Percentiles rank a stretch among this genome's conserved stretches.
phyloP scores from a whole-genome alignment of 2,797 vertebrate species.

The Pipistrellus nathusii region DNA sequence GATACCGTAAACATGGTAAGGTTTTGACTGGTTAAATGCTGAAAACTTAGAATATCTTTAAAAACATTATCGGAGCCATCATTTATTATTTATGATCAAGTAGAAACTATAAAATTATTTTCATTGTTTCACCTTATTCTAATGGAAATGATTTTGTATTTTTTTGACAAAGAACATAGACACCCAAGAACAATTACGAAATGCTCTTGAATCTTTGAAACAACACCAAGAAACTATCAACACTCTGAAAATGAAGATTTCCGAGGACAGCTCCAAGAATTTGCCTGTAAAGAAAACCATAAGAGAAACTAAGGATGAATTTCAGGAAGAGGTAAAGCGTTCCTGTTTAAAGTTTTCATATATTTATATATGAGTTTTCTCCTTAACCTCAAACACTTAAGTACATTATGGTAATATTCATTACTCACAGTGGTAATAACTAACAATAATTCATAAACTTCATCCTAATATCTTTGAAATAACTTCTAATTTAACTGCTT shows the following conservation, averaged over 20 bases:
- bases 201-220: conserved; percentile 86
- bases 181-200: conserved; percentile 91
- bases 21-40: neutral
- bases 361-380: neutral
- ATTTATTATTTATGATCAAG: neutral
- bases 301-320: conserved; percentile 67
- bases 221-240: conserved; percentile 82
- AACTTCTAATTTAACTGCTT: neutral
- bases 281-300: conserved; percentile 54
- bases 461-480: neutral
- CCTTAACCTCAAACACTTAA: neutral
- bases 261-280: conserved; percentile 72
- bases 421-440: neutral
- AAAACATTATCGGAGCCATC: neutral
- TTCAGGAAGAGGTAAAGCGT: conserved; percentile 72
- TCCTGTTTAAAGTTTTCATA: neutral
- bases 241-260: conserved; percentile 79
- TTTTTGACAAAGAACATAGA: conserved; percentile 89
- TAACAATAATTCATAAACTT: neutral
- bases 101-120: neutral
- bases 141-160: neutral
- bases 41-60: conserved; percentile 13
- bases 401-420: neutral
- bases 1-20: conserved; percentile 84
- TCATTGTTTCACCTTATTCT: neutral